Conservation (phyloP, 2,797 vertebrate species). For the Cirrhinus mrigala region DNA sequence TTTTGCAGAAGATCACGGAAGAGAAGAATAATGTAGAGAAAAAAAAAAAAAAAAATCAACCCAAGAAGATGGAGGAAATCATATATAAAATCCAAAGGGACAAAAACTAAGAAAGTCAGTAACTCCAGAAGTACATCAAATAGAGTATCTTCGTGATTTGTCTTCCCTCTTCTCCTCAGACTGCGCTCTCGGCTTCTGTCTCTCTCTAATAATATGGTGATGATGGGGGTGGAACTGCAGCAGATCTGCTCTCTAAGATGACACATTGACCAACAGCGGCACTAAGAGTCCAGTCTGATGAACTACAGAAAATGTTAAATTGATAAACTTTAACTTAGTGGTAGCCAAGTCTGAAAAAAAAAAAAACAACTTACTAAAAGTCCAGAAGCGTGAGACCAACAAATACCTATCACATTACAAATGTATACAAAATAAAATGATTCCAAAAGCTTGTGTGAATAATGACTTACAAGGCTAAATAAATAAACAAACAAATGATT, state of each 20-base stretch:
- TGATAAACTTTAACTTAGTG: not conserved
- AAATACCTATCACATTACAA: not conserved
- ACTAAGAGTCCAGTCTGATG: slow-evolving; percentile 48
- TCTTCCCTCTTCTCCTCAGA: slow-evolving; percentile 33
- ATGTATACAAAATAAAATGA: not conserved
- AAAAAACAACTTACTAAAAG: not conserved
- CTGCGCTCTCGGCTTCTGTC: slow-evolving; percentile 8
- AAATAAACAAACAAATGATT: not conserved
- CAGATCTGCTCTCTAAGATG: slow-evolving; percentile 5
- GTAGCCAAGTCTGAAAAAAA: not conserved
- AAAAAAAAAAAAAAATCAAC: not conserved
- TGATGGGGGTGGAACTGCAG: not conserved
- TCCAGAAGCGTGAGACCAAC: not conserved
- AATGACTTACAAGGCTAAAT: not conserved
- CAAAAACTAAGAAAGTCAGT: fast-evolving
- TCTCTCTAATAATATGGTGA: slow-evolving; percentile 30
- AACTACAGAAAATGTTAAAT: not conserved
- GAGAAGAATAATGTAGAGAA: not conserved
- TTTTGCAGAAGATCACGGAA: not conserved
- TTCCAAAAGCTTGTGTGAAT: not conserved
- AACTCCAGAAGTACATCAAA: not conserved
- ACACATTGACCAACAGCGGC: slow-evolving; percentile 66
- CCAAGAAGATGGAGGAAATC: not conserved
- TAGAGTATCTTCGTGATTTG: not conserved
- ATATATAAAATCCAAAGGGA: not conserved